Evolutionary conservation across 92 coral and sea anemone species (phyloP).

Genomic region (Micromussa lordhowensis): DNA sequence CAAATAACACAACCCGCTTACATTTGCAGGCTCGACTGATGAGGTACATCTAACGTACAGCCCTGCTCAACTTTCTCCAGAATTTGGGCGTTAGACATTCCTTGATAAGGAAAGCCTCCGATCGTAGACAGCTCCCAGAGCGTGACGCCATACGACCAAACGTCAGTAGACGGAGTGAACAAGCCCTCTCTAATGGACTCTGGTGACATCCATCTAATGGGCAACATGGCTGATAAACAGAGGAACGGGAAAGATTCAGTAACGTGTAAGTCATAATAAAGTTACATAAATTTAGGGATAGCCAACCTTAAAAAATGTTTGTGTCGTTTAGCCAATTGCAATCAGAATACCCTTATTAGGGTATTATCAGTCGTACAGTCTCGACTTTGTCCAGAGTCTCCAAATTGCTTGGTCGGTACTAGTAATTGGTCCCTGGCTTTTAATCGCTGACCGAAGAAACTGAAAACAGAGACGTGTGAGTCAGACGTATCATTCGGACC

Average conservation of each 20-base stretch:
- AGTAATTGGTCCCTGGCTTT: background rate
- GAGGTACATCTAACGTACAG: slow-evolving; percentile 65
- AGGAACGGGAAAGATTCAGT: background rate
- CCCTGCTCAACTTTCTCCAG: slow-evolving; percentile 71
- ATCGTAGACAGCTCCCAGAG: slow-evolving; percentile 86
- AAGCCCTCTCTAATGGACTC: slow-evolving; percentile 80
- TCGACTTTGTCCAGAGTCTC: background rate
- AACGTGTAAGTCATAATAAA: background rate
- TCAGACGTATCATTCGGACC: background rate
- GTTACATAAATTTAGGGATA: background rate
- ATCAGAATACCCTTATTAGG: background rate
- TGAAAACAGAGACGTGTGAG: background rate
- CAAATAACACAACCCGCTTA: slow-evolving; percentile 20
- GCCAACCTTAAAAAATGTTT: background rate
- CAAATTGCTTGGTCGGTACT: background rate
- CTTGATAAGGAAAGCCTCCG: slow-evolving; percentile 90
- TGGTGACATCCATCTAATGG: slow-evolving; percentile 88
- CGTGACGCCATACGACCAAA: slow-evolving; percentile 87
- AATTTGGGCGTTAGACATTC: slow-evolving; percentile 75
- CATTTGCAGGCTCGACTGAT: slow-evolving; percentile 60
- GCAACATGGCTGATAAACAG: slow-evolving; percentile 58
- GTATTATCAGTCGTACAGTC: background rate
- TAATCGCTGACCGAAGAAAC: background rate
- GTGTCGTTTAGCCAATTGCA: background rate
- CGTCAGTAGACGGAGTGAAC: slow-evolving; percentile 77